phyloP scores from a whole-genome alignment of 2,797 vertebrate species.

The Nyctibius grandis region DNA sequence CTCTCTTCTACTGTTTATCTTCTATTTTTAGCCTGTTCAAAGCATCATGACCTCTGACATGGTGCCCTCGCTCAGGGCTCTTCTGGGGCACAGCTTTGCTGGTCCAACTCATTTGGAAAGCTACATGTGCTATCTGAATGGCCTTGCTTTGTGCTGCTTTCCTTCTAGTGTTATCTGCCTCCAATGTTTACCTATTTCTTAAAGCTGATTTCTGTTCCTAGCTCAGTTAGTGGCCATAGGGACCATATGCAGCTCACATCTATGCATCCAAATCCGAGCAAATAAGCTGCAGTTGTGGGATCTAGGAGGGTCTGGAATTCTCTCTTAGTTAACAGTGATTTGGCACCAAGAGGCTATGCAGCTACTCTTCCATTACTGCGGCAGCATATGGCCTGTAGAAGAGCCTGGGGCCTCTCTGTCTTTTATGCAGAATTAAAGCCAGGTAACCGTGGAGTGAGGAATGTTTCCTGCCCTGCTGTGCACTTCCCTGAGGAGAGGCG shows the following conservation, averaged over 20 bases:
- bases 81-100: neutral
- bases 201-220: neutral
- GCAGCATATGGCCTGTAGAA: slow-evolving; percentile 12
- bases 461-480: slow-evolving; percentile 13
- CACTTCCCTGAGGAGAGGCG: neutral
- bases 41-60: neutral
- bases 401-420: neutral
- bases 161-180: neutral
- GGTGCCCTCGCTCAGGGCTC: neutral
- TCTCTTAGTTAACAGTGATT: neutral
- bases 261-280: neutral
- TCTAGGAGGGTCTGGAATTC: neutral
- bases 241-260: neutral
- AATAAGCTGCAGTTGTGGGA: neutral
- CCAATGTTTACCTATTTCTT: neutral
- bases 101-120: neutral
- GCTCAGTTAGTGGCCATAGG: neutral
- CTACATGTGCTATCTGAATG: neutral
- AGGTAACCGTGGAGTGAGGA: neutral
- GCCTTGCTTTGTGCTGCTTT: neutral
- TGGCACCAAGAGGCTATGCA: neutral
- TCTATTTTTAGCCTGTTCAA: neutral
- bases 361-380: neutral
- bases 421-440: neutral
- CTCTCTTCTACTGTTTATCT: neutral